Evolutionary conservation across 2,888 invertebrate species (phyloP).

Genomic region (Byasa hedistus): DNA sequence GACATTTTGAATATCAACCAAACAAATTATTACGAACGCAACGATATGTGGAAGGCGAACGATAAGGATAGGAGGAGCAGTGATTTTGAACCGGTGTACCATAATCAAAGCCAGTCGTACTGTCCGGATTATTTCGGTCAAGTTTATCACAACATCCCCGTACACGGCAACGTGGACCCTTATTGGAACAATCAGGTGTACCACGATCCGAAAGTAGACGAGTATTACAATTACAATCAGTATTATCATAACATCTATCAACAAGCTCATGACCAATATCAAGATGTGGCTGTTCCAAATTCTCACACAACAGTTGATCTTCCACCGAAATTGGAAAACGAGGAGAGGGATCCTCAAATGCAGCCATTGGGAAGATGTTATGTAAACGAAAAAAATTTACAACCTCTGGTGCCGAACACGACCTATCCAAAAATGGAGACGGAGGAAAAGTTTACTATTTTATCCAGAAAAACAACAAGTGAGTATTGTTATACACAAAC

Average conservation of each 20-base stretch:
- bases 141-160: slow-evolving; percentile 56
- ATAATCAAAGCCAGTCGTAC: slow-evolving; percentile 50
- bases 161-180: slow-evolving; percentile 56
- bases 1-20: slow-evolving; percentile 68
- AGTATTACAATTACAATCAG: slow-evolving; percentile 63
- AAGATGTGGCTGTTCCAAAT: slow-evolving; percentile 36
- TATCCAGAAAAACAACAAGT: slow-evolving; percentile 60
- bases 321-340: slow-evolving; percentile 42
- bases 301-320: slow-evolving; percentile 41
- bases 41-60: slow-evolving; percentile 58
- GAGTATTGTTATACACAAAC: slow-evolving; percentile 40
- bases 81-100: slow-evolving; percentile 57
- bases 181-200: slow-evolving; percentile 65
- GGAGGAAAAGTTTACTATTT: slow-evolving; percentile 42
- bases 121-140: slow-evolving; percentile 61
- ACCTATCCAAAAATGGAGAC: slow-evolving; percentile 34
- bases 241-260: slow-evolving; percentile 67
- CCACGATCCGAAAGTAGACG: slow-evolving; percentile 63
- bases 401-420: slow-evolving; percentile 29
- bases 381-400: slow-evolving; percentile 35
- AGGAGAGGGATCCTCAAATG: slow-evolving; percentile 36
- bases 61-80: slow-evolving; percentile 53
- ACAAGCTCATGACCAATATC: slow-evolving; percentile 59
- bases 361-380: slow-evolving; percentile 11
- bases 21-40: slow-evolving; percentile 58